Evolutionary conservation across 2,113 vertebrate species (phyloP).

Genomic region (Hippopotamus amphibius): DNA sequence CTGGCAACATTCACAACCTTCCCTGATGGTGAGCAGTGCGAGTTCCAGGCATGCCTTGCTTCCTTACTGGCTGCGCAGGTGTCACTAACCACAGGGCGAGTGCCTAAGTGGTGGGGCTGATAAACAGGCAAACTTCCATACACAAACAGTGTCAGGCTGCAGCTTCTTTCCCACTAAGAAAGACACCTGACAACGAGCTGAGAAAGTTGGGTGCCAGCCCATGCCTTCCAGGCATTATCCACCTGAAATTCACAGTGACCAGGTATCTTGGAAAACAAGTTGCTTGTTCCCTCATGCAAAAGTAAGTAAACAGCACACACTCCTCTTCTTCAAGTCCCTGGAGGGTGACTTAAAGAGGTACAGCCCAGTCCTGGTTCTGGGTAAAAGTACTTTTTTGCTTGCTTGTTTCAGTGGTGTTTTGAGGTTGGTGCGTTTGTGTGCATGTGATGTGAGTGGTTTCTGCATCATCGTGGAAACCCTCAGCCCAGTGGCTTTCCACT

Average conservation of each 20-base stretch:
- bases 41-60: constrained; percentile 34
- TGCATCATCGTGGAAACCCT: rapidly evolving
- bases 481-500: neutral
- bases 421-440: neutral
- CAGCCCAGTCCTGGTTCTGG: neutral
- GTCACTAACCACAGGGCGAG: neutral
- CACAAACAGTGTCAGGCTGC: neutral
- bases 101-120: neutral
- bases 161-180: neutral
- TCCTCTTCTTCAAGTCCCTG: neutral
- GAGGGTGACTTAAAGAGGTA: too few relatives aligned
- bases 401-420: neutral
- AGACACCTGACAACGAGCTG: neutral
- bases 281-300: neutral
- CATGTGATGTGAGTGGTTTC: neutral
- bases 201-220: neutral
- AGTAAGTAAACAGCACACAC: neutral
- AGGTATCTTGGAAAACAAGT: neutral
- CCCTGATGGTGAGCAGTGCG: neutral
- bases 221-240: neutral
- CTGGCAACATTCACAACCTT: neutral
- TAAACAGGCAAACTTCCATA: constrained; percentile 11
- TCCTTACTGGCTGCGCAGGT: neutral
- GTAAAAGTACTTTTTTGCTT: neutral
- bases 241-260: neutral